Evolutionary conservation across 2,797 vertebrate genomes (phyloP).

Genomic region (Artibeus jamaicensis): DNA sequence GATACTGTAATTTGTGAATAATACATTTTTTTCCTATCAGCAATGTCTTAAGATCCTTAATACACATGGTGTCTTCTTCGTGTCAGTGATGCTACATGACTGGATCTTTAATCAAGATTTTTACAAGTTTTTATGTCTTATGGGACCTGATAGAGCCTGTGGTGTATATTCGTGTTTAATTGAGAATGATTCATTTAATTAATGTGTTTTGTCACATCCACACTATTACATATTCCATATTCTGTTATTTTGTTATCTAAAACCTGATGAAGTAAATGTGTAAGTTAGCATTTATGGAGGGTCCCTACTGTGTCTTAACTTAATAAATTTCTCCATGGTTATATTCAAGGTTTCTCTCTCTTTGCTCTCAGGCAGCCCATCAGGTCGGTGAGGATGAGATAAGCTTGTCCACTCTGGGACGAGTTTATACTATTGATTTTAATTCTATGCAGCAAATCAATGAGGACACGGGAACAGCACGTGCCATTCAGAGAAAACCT

Average conservation of each 20-base stretch:
- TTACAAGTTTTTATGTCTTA: conserved; percentile 32
- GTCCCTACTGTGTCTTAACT: conserved; percentile 54
- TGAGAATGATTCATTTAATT: conserved; percentile 17
- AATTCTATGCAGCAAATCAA: conserved; percentile 99
- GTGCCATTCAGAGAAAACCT: conserved; percentile 99
- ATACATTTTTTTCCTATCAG: background rate
- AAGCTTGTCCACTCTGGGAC: conserved; percentile 97
- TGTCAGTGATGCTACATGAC: background rate
- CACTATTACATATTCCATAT: background rate
- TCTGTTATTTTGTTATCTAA: conserved; percentile 28
- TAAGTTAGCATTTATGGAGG: conserved; percentile 55
- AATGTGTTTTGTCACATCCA: conserved; percentile 16
- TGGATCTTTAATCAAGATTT: conserved; percentile 29
- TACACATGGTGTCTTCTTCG: background rate
- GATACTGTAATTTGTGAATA: background rate
- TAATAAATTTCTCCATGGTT: conserved; percentile 73
- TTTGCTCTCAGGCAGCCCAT: conserved; percentile 95
- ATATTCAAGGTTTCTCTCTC: conserved; percentile 78
- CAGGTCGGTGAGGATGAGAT: conserved; percentile 99
- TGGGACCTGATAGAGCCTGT: background rate
- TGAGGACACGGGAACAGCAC: conserved; percentile 99
- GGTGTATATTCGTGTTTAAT: background rate
- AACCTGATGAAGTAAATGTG: conserved; percentile 2
- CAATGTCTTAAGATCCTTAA: background rate
- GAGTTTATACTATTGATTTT: conserved; percentile 99